phyloP scores from a whole-genome alignment of 2,797 vertebrate genomes.

The Lateolabrax maculatus region DNA sequence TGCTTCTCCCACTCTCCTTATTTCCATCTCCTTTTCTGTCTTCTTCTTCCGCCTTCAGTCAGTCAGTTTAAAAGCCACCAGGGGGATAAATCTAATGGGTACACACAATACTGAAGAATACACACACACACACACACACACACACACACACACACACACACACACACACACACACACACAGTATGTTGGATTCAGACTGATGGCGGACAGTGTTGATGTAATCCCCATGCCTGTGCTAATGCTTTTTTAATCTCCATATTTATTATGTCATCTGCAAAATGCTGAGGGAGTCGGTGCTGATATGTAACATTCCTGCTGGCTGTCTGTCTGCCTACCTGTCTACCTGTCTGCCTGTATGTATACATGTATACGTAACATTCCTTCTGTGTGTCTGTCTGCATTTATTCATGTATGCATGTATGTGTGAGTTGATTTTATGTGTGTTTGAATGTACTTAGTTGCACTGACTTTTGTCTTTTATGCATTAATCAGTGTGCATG shows the following conservation, averaged over 20 bases:
- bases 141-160: slow-evolving; percentile 3
- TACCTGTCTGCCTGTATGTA: too few species aligned
- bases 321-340: too few species aligned
- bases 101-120: slow-evolving; percentile 22
- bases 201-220: slow-evolving; percentile 37
- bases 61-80: slow-evolving; percentile 56
- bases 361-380: slow-evolving; percentile 7
- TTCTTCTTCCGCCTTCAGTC: slow-evolving; percentile 42
- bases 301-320: slow-evolving; percentile 10
- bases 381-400: too few species aligned
- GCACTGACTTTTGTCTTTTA: not conserved
- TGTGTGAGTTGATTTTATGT: not conserved
- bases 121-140: slow-evolving; percentile 18
- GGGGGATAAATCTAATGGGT: slow-evolving; percentile 47
- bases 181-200: slow-evolving; percentile 24
- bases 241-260: slow-evolving; percentile 52
- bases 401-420: too few species aligned
- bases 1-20: slow-evolving; percentile 1
- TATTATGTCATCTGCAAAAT: slow-evolving; percentile 39
- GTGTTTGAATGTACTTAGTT: not conserved
- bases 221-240: slow-evolving; percentile 39
- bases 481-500: slow-evolving; percentile 15
- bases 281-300: slow-evolving; percentile 1
- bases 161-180: slow-evolving; percentile 13
- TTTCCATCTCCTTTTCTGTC: slow-evolving; percentile 36